These are phyloP conservation scores for Darwinula stevensoni DNA, from an alignment of 2,888 invertebrate genomes.

Conservation along the genomic window DNA sequence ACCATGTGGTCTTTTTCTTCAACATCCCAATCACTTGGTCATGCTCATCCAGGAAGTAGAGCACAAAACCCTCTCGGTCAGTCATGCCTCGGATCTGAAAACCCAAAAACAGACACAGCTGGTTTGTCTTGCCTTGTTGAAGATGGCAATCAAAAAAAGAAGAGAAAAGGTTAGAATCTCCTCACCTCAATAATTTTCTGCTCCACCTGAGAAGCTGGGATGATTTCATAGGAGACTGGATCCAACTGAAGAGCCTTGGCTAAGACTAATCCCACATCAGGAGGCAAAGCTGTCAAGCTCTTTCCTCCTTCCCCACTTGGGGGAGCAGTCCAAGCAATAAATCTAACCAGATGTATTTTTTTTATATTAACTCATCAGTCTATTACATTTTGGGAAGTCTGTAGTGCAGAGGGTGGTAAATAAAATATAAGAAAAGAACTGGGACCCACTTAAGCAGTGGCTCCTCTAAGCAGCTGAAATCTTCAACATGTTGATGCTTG, in stretches of 20 bases:
- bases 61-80: slow-evolving; percentile 17
- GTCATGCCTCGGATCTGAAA: slow-evolving; percentile 14
- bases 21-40: slow-evolving; percentile 17
- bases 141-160: too few species aligned
- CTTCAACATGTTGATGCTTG: too few species aligned
- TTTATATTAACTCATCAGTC: too few species aligned
- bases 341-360: too few species aligned
- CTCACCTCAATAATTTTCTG: slow-evolving; percentile 15
- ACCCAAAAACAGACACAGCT: too few species aligned
- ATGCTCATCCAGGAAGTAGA: slow-evolving; percentile 16
- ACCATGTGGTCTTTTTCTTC: slow-evolving; percentile 22
- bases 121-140: too few species aligned
- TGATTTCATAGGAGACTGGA: slow-evolving; percentile 13
- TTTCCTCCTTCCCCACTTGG: slow-evolving; percentile 8
- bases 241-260: slow-evolving; percentile 9
- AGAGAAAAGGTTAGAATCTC: too few species aligned
- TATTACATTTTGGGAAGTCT: too few species aligned
- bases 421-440: too few species aligned
- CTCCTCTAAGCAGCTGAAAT: too few species aligned
- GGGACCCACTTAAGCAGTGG: too few species aligned
- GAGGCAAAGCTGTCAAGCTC: slow-evolving; percentile 8
- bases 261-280: slow-evolving; percentile 9
- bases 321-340: slow-evolving; percentile 10
- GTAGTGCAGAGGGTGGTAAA: too few species aligned
- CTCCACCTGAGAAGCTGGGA: slow-evolving; percentile 12